A percentile compares a stretch with the other conserved stretches of the same genome.
Evolutionary conservation across 1,140 invertebrate genomes (phyloP).

Genomic region (Pseudomyrmex sp.): DNA sequence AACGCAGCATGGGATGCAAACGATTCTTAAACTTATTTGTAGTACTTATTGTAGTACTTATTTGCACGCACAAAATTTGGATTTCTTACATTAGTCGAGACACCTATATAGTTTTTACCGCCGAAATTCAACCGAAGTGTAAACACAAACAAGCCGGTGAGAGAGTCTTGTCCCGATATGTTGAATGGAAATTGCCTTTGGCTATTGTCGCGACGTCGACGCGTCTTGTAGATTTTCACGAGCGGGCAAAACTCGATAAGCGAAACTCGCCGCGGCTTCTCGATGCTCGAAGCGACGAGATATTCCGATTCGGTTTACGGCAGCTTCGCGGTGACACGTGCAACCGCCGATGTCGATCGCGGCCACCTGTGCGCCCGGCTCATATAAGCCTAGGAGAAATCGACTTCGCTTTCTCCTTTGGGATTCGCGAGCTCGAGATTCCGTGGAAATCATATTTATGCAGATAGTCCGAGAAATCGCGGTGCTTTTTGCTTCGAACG

Average conservation of each 20-base stretch:
- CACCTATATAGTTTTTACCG: background rate
- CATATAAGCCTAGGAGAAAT: background rate
- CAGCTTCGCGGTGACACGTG: conserved; percentile 17
- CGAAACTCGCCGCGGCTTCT: conserved; percentile 16
- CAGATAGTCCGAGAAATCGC: conserved; percentile 33
- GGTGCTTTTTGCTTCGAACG: background rate
- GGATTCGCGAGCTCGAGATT: background rate
- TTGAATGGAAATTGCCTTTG: conserved; percentile 64
- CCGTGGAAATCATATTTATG: conserved; percentile 31
- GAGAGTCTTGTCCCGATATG: conserved; percentile 41
- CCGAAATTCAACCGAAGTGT: conserved; percentile 7
- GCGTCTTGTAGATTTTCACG: background rate
- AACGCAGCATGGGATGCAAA: too few relatives aligned
- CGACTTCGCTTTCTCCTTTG: background rate
- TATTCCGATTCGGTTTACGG: conserved; percentile 44
- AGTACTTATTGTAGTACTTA: too few relatives aligned
- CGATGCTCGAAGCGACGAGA: background rate
- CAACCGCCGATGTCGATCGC: conserved; percentile 9
- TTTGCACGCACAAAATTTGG: too few relatives aligned
- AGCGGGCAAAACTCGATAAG: conserved; percentile 42
- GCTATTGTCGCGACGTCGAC: conserved; percentile 61
- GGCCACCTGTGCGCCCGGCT: background rate
- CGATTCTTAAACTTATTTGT: too few relatives aligned
- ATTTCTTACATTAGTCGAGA: too few relatives aligned
- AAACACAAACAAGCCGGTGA: conserved; percentile 61